Percentiles rank a stretch among this genome's conserved stretches.
Evolutionary conservation across 2,888 invertebrate genomes (phyloP).

Genomic region (Lamellibrachia satsuma): DNA sequence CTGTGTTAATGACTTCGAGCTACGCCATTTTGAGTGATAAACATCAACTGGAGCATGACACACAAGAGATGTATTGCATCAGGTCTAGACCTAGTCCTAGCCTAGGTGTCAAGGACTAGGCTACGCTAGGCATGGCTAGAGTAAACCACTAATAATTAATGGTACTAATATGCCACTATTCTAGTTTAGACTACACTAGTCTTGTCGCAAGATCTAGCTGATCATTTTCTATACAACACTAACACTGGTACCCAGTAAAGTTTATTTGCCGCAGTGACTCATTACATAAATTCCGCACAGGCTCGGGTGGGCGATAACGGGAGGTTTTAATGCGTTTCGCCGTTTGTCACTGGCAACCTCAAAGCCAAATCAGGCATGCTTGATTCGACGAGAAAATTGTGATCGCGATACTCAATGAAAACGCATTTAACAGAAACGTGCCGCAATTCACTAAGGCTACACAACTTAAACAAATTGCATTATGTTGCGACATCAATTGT

Average conservation of each 20-base stretch:
- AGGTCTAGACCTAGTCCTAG: no score
- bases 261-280: background rate
- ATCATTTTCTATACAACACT: background rate
- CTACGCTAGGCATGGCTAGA: no score
- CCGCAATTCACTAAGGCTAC: background rate
- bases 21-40: no score
- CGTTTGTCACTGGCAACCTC: slow-evolving; percentile 6
- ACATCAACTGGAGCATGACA: no score
- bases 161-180: background rate
- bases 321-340: background rate
- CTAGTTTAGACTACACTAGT: background rate
- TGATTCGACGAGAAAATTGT: background rate
- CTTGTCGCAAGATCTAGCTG: background rate
- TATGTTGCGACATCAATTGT: background rate
- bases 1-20: no score
- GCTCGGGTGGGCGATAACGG: background rate
- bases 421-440: background rate
- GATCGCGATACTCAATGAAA: background rate
- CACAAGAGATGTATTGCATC: no score
- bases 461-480: background rate
- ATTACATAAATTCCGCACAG: background rate
- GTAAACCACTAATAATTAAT: no score
- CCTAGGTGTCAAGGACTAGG: no score
- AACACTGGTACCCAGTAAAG: background rate
- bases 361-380: background rate